Evolutionary conservation across 1,140 invertebrate genomes (phyloP).

Genomic region (Lepidurus apus): DNA sequence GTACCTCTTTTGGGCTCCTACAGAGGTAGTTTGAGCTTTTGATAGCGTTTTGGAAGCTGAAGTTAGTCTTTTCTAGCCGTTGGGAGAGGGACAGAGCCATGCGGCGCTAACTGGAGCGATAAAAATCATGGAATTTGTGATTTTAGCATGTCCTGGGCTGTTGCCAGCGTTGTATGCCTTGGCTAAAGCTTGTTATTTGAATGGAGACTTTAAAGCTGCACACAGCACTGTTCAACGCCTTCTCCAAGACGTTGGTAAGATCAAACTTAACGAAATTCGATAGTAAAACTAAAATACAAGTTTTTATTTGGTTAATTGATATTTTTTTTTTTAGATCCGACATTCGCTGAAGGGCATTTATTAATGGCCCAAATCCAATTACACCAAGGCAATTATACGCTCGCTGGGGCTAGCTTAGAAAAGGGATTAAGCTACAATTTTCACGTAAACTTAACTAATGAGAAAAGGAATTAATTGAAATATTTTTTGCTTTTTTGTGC

Average conservation of each 20-base stretch:
- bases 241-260: constrained; percentile 52
- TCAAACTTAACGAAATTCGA: neutral
- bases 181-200: constrained; percentile 71
- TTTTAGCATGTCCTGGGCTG: constrained; percentile 74
- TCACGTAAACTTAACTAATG: too few relatives aligned
- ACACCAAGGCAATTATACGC: constrained; percentile 63
- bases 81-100: constrained; percentile 47
- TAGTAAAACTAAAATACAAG: too few relatives aligned
- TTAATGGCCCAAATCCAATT: constrained; percentile 79
- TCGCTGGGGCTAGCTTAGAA: constrained; percentile 79
- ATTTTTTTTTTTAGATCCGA: constrained; percentile 54
- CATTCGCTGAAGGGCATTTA: constrained; percentile 74
- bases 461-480: neutral
- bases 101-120: constrained; percentile 52
- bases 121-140: constrained; percentile 64
- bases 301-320: neutral
- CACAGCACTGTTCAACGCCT: constrained; percentile 62
- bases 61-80: constrained; percentile 42
- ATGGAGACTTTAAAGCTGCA: constrained; percentile 65
- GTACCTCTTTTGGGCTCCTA: constrained; percentile 67
- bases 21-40: constrained; percentile 43
- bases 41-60: constrained; percentile 22
- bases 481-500: constrained; percentile 29
- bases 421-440: constrained; percentile 85
- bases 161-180: constrained; percentile 65